Evolutionary conservation across 2,113 vertebrate species (phyloP).

Genomic region (Corydoras sp.): DNA sequence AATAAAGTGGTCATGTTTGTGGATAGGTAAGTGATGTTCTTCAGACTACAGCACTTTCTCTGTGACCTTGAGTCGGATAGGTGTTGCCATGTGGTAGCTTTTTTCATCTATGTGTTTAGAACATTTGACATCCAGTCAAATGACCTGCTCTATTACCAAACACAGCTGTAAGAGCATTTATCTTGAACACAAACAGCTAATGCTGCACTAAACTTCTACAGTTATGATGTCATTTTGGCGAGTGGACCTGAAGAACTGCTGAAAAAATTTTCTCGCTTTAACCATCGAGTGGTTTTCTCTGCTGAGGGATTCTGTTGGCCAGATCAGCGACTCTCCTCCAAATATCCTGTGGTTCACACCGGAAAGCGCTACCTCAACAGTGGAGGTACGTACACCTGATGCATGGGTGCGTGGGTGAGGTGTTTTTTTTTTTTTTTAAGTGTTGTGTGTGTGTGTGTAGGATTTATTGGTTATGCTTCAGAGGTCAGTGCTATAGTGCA

Average conservation of each 20-base stretch:
- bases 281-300: constrained; percentile 67
- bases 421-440: background rate
- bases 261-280: constrained; percentile 61
- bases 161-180: background rate
- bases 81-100: too few species aligned
- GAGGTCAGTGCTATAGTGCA: constrained; percentile 59
- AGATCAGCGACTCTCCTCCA: constrained; percentile 65
- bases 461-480: constrained; percentile 70
- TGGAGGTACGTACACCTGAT: constrained; percentile 25
- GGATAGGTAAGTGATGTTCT: constrained; percentile 69
- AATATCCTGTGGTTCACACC: constrained; percentile 61
- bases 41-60: too few species aligned
- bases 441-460: constrained; percentile 40
- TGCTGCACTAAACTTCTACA: constrained; percentile 23
- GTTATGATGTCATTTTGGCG: constrained; percentile 71
- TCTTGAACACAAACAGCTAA: background rate
- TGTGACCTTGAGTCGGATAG: too few species aligned
- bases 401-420: background rate
- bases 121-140: too few species aligned
- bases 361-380: constrained; percentile 73
- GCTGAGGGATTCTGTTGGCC: constrained; percentile 76
- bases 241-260: constrained; percentile 66
- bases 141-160: background rate
- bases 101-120: too few species aligned
- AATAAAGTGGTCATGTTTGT: constrained; percentile 78